Evolutionary conservation across 2,888 invertebrate genomes (phyloP).

Genomic region (Eupithecia dodoneata): DNA sequence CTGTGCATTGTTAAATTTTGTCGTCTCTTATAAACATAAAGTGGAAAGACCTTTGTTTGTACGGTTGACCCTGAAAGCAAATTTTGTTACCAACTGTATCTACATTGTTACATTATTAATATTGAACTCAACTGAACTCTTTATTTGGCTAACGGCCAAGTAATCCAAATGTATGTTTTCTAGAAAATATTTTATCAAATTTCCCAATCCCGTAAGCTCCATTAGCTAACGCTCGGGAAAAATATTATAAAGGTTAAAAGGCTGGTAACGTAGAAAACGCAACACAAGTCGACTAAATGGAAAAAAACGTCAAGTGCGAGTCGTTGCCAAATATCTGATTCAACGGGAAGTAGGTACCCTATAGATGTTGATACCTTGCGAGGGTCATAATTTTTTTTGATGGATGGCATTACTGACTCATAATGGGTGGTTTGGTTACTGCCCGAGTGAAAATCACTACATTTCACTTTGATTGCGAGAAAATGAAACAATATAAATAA

Average conservation of each 20-base stretch:
- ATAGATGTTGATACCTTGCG: too few species aligned
- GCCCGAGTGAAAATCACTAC: too few species aligned
- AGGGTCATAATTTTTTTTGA: too few species aligned
- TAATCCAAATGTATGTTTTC: constrained; percentile 5
- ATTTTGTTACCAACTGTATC: background rate
- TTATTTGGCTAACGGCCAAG: background rate
- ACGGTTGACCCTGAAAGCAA: background rate
- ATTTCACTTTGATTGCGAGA: too few species aligned
- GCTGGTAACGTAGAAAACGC: background rate
- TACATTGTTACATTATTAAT: background rate
- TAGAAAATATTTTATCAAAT: background rate
- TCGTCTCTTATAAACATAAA: background rate
- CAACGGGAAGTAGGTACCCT: too few species aligned
- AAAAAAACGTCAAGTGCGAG: background rate
- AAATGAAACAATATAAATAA: too few species aligned
- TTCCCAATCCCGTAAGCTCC: background rate
- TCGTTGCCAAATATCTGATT: too few species aligned
- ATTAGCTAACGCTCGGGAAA: background rate
- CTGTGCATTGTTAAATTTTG: background rate
- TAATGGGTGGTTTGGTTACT: too few species aligned
- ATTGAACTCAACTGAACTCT: background rate
- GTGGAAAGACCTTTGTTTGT: background rate
- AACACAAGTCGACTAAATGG: background rate
- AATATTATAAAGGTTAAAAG: background rate
- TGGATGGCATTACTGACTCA: too few species aligned